phyloP scores from a whole-genome alignment of 1,140 invertebrate genomes.

The Latrodectus geometricus region DNA sequence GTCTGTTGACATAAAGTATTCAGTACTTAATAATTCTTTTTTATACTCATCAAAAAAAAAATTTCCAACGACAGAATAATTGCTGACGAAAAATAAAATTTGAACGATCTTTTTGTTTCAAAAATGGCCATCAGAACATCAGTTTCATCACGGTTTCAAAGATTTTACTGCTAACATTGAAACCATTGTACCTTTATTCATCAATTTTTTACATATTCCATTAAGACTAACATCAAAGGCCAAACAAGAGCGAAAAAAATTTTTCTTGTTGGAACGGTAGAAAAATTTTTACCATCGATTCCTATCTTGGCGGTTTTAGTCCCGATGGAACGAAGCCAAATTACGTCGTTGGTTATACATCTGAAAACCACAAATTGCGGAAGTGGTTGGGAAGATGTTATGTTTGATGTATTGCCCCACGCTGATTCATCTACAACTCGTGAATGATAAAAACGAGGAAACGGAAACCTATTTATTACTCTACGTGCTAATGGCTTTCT shows the following conservation, averaged over 20 bases:
- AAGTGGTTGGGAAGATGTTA: slow-evolving; percentile 10
- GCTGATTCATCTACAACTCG: slow-evolving; percentile 15
- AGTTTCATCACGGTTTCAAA: no score
- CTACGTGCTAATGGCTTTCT: slow-evolving; percentile 4
- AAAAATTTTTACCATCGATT: slow-evolving; percentile 27
- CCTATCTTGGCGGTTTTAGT: slow-evolving; percentile 23
- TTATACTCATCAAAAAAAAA: no score
- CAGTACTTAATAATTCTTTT: no score
- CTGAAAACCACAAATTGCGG: slow-evolving; percentile 32
- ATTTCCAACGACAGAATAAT: no score
- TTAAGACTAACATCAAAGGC: neutral
- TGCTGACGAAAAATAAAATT: no score
- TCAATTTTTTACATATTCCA: neutral
- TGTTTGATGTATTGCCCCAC: slow-evolving; percentile 13
- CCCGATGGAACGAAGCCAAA: slow-evolving; percentile 33
- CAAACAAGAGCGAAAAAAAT: neutral
- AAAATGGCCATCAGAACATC: no score
- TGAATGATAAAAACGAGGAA: slow-evolving; percentile 36
- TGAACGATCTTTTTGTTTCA: no score
- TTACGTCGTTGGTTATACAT: slow-evolving; percentile 25
- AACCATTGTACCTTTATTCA: neutral
- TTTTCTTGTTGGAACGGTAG: neutral
- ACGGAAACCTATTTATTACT: slow-evolving; percentile 29
- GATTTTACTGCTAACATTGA: neutral
- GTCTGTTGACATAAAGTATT: no score